Evolutionary conservation across 2,797 vertebrate species (phyloP).

Genomic region (Furcifer pardalis): DNA sequence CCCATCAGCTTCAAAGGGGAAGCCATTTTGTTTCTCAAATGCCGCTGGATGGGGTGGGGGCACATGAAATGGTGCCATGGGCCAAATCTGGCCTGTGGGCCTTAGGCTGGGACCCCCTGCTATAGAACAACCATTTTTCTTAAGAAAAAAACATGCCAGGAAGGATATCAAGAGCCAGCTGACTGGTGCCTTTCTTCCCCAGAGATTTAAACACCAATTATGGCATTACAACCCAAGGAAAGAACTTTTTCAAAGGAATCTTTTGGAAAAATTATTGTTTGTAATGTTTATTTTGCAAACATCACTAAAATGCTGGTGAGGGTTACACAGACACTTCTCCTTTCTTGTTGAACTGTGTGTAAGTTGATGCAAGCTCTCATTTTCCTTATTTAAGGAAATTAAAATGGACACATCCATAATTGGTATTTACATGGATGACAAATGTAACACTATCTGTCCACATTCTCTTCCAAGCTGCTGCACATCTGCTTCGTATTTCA

Average conservation of each 20-base stretch:
- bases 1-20: too few relatives aligned
- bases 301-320: too few relatives aligned
- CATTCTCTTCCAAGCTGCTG: constrained; percentile 56
- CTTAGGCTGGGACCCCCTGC: too few relatives aligned
- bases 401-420: constrained; percentile 44
- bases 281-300: background rate
- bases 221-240: background rate
- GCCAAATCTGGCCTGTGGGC: too few relatives aligned
- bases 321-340: constrained; percentile 30
- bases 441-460: constrained; percentile 62
- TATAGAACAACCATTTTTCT: background rate
- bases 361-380: constrained; percentile 18
- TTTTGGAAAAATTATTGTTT: background rate
- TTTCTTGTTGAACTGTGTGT: constrained; percentile 52
- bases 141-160: background rate
- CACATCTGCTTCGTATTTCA: constrained; percentile 46
- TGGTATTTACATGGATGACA: constrained; percentile 55
- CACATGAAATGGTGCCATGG: too few relatives aligned
- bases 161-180: background rate
- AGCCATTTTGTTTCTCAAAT: too few relatives aligned
- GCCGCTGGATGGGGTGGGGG: too few relatives aligned
- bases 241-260: background rate
- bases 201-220: background rate
- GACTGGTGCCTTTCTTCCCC: background rate
- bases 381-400: background rate